A percentile compares a stretch with the other conserved stretches of the same genome.
Conservation (phyloP, 2,113 vertebrate species). For the Struthidea cinerea region DNA sequence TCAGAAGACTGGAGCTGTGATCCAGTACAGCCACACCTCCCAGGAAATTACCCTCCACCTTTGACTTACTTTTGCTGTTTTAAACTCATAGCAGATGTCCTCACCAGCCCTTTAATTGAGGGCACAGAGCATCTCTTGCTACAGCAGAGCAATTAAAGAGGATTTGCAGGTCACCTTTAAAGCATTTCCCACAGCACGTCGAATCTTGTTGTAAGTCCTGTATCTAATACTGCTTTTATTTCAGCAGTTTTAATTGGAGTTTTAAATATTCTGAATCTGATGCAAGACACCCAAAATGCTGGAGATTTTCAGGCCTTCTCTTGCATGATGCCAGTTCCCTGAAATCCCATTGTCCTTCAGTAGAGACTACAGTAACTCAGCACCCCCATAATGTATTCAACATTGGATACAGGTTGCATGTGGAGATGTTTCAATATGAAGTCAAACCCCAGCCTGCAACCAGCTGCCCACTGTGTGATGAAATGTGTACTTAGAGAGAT, state of each 20-base stretch:
- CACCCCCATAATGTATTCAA: fast-evolving
- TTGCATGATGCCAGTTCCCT: not conserved
- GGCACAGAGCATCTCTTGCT: slow-evolving; percentile 17
- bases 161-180: slow-evolving; percentile 64
- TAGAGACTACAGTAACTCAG: not conserved
- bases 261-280: slow-evolving; percentile 30
- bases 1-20: not conserved
- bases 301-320: not conserved
- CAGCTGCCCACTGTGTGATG: not conserved
- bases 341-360: not conserved
- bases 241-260: slow-evolving; percentile 26
- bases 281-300: not conserved
- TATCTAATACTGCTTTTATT: slow-evolving; percentile 35
- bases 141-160: slow-evolving; percentile 51
- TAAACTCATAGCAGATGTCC: slow-evolving; percentile 26
- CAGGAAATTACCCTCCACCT: slow-evolving; percentile 43
- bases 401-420: not conserved
- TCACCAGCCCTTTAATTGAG: slow-evolving; percentile 32
- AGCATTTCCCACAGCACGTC: slow-evolving; percentile 55
- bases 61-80: slow-evolving; percentile 57
- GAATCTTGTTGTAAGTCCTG: slow-evolving; percentile 39
- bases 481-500: not conserved
- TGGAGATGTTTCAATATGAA: not conserved
- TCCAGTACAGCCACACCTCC: slow-evolving; percentile 33
- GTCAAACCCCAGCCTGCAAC: not conserved